These are phyloP conservation scores for Ptychodera flava DNA, from an alignment of 35 echinoderm and acorn worm genomes.

Conservation along the genomic window DNA sequence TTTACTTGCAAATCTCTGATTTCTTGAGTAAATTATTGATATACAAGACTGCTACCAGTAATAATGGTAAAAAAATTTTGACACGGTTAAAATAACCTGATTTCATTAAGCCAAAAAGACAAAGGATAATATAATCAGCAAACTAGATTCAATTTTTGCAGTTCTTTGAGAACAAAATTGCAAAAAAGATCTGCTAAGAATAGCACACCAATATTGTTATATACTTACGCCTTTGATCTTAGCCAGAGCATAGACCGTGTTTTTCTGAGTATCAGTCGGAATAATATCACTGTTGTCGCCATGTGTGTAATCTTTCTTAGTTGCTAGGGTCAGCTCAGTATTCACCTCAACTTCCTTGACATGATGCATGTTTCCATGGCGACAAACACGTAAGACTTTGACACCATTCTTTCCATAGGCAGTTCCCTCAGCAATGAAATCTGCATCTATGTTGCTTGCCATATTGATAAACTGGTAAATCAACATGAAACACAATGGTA, in stretches of 20 bases:
- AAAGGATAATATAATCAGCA: no score
- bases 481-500: no score
- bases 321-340: constrained; percentile 21
- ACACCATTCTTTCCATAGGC: constrained; percentile 59
- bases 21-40: no score
- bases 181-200: no score
- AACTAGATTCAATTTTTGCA: no score
- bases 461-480: constrained; percentile 30
- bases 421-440: constrained; percentile 33
- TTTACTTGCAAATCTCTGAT: no score
- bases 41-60: no score
- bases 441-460: constrained; percentile 26
- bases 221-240: constrained; percentile 60
- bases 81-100: no score
- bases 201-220: no score
- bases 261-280: constrained; percentile 64
- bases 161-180: no score
- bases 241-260: constrained; percentile 54
- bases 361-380: constrained; percentile 26
- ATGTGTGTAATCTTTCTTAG: constrained; percentile 33
- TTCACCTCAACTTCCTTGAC: constrained; percentile 45
- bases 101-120: no score
- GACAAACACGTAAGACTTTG: constrained; percentile 12
- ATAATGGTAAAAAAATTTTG: no score
- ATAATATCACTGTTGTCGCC: constrained; percentile 52